Percentiles rank a stretch among this genome's conserved stretches.
Conservation (phyloP, 1,140 invertebrate species). For the Thrips palmi region DNA sequence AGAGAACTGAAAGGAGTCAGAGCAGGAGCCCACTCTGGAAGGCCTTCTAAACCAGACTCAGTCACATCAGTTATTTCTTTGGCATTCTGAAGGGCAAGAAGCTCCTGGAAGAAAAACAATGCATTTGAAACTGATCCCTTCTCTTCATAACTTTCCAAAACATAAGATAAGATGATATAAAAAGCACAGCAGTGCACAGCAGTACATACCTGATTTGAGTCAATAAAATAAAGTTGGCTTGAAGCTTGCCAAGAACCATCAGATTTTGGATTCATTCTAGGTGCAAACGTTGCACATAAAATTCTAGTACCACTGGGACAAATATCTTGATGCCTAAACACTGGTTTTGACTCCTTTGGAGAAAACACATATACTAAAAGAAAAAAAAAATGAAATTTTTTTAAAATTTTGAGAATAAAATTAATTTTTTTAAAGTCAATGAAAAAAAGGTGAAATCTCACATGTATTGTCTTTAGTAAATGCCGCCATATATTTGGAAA, state of each 20-base stretch:
- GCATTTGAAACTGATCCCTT: no score
- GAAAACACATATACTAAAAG: constrained; percentile 13
- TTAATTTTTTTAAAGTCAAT: neutral
- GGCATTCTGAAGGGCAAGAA: no score
- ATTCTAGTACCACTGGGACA: constrained; percentile 2
- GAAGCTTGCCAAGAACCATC: constrained; percentile 8
- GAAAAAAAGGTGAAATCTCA: constrained; percentile 8
- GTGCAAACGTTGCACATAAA: constrained; percentile 13
- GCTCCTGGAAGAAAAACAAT: no score
- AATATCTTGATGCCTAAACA: constrained; percentile 9
- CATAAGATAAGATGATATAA: no score
- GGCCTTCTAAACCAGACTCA: no score
- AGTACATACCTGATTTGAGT: constrained; percentile 12
- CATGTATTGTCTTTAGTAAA: constrained; percentile 35
- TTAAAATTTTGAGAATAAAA: neutral
- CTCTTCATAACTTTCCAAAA: no score
- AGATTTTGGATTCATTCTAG: constrained; percentile 5
- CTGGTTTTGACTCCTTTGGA: constrained; percentile 3
- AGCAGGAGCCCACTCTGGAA: no score
- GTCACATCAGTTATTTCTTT: no score
- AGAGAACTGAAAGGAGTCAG: no score
- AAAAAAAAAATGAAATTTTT: neutral
- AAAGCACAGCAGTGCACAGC: no score
- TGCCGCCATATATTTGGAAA: constrained; percentile 40
- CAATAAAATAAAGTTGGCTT: constrained; percentile 13